A percentile compares a stretch with the other conserved stretches of the same genome.
phyloP scores from a whole-genome alignment of 2,797 vertebrate species.

The Propithecus perrieri region DNA sequence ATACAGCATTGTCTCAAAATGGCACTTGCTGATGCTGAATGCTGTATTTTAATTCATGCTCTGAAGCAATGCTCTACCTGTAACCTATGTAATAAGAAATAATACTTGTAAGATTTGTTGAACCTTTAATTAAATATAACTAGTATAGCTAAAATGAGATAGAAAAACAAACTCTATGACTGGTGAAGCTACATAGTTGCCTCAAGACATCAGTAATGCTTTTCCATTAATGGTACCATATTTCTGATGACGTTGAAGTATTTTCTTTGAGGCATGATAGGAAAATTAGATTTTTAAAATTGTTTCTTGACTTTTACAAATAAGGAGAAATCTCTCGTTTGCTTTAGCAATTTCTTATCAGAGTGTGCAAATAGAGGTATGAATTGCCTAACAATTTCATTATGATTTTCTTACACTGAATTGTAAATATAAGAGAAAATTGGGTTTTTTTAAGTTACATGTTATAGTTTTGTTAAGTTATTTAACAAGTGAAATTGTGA shows the following conservation, averaged over 20 bases:
- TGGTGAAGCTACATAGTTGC: not conserved
- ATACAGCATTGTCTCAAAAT: not conserved
- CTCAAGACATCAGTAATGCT: not conserved
- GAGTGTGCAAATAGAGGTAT: not conserved
- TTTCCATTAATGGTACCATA: not conserved
- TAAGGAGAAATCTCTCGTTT: not conserved
- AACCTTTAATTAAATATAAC: not conserved
- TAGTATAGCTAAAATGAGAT: not conserved
- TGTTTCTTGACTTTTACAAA: not conserved
- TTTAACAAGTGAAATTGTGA: not conserved
- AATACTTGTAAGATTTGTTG: not conserved
- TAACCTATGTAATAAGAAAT: not conserved
- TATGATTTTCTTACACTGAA: not conserved
- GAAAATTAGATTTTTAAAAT: slow-evolving; percentile 40
- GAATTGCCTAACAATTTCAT: not conserved
- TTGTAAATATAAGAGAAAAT: not conserved
- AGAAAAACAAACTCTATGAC: not conserved
- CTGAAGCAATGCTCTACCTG: not conserved
- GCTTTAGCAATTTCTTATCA: not conserved
- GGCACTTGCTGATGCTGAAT: not conserved
- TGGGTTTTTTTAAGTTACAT: not conserved
- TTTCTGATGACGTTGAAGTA: not conserved
- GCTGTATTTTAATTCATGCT: not conserved
- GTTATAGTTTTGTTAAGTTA: not conserved
- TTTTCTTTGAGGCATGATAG: not conserved